phyloP scores from a whole-genome alignment of 2,113 vertebrate genomes.

The Sprattus sprattus region DNA sequence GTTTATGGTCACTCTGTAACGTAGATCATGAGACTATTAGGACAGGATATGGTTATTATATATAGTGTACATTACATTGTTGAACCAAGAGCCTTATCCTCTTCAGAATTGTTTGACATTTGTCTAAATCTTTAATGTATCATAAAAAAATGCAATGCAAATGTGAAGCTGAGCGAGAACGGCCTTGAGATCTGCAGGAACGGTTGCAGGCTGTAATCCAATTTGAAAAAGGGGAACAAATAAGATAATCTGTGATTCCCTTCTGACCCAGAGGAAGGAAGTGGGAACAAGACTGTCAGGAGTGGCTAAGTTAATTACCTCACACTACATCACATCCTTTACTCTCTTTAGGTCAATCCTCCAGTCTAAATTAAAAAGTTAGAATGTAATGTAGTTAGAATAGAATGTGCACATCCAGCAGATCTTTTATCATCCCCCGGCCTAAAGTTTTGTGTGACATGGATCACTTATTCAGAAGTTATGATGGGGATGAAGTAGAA shows the following conservation, averaged over 20 bases:
- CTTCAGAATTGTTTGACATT: too few species aligned
- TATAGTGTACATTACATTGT: background rate
- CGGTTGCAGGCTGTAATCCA: background rate
- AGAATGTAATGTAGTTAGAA: background rate
- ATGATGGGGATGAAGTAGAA: background rate
- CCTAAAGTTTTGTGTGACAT: background rate
- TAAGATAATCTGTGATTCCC: background rate
- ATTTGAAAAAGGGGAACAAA: background rate
- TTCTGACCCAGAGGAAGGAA: conserved; percentile 1
- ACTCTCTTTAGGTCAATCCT: background rate
- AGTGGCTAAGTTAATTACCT: conserved; percentile 7
- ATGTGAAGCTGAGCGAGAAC: background rate
- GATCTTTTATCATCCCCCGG: background rate
- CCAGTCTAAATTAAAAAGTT: background rate
- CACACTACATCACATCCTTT: background rate
- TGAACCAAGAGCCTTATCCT: too few species aligned
- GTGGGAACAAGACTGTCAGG: background rate
- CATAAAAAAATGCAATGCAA: background rate
- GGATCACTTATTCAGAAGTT: background rate
- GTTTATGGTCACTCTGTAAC: too few species aligned
- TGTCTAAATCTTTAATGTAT: too few species aligned
- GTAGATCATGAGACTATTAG: too few species aligned
- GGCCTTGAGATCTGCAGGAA: background rate
- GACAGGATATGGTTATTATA: too few species aligned
- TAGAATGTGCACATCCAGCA: background rate